Conservation (phyloP, 37 sponge, comb jelly and placozoan genomes). For the Dysidea cf. avara region DNA sequence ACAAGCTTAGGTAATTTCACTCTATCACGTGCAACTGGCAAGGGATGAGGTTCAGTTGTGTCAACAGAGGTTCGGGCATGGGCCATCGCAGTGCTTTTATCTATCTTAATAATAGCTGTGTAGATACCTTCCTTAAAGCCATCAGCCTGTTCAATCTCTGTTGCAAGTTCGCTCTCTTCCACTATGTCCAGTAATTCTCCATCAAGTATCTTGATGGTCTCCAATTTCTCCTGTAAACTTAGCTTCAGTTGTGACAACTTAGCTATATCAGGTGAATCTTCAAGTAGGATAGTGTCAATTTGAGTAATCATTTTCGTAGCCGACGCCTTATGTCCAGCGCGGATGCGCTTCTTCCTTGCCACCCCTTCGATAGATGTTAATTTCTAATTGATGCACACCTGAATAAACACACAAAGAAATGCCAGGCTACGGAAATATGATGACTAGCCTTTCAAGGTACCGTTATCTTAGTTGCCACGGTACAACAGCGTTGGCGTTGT, state of each 20-base stretch:
- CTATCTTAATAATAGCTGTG: not conserved
- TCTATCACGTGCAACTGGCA: not conserved
- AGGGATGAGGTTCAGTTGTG: constrained; percentile 2
- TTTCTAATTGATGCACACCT: too few relatives aligned
- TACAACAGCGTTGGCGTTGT: too few relatives aligned
- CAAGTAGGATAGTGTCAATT: not conserved
- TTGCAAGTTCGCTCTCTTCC: constrained; percentile 15
- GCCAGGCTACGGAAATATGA: too few relatives aligned
- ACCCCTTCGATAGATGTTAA: too few relatives aligned
- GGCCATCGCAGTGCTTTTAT: not conserved
- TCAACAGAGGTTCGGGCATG: not conserved
- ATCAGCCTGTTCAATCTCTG: constrained; percentile 36
- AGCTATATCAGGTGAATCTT: not conserved
- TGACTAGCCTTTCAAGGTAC: too few relatives aligned
- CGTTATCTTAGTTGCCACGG: too few relatives aligned
- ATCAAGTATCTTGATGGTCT: constrained; percentile 23
- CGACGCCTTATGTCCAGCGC: constrained; percentile 29
- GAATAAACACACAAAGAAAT: too few relatives aligned
- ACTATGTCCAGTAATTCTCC: constrained; percentile 17
- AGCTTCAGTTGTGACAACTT: constrained; percentile 21
- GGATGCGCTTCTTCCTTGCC: not conserved
- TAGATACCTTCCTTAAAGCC: constrained; percentile 1
- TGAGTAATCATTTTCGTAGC: constrained; percentile 4
- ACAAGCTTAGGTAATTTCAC: constrained; percentile 24
- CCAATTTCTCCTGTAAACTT: constrained; percentile 37